These are phyloP conservation scores for Acromyrmex echinatior DNA, from an alignment of 1,140 invertebrate genomes.

Conservation along the genomic window DNA sequence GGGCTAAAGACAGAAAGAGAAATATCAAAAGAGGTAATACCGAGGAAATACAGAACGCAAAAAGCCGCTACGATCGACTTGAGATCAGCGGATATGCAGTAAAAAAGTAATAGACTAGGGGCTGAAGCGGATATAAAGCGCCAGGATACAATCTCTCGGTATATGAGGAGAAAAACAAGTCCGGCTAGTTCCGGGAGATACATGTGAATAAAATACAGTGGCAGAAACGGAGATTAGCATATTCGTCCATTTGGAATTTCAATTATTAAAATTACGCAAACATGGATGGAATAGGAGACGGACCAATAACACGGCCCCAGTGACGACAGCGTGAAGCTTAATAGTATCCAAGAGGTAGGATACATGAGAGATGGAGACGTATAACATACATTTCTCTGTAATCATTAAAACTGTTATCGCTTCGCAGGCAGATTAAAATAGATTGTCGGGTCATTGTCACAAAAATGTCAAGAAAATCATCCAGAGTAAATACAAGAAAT, in stretches of 20 bases:
- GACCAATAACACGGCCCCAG: constrained; percentile 7
- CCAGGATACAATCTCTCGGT: constrained; percentile 38
- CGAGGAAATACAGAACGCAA: constrained; percentile 19
- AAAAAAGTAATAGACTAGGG: constrained; percentile 55
- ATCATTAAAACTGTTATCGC: constrained; percentile 49
- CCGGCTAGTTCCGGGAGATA: constrained; percentile 1
- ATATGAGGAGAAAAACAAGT: constrained; percentile 36
- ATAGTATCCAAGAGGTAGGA: neutral
- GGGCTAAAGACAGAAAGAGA: neutral
- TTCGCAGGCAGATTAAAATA: constrained; percentile 36
- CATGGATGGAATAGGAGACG: constrained; percentile 1
- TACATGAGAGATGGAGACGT: constrained; percentile 22
- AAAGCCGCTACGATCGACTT: constrained; percentile 37
- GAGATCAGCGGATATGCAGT: constrained; percentile 56
- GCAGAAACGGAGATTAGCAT: constrained; percentile 42
- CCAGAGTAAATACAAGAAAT: neutral
- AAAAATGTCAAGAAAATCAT: constrained; percentile 39
- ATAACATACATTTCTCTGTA: constrained; percentile 19
- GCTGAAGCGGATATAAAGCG: constrained; percentile 44
- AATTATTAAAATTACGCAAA: constrained; percentile 48
- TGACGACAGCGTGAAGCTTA: neutral
- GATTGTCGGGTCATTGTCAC: constrained; percentile 12
- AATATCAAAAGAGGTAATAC: neutral
- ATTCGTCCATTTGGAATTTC: constrained; percentile 43
- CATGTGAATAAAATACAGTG: constrained; percentile 21